phyloP scores from a whole-genome alignment of 2,113 vertebrate genomes.

The Strigops habroptila region DNA sequence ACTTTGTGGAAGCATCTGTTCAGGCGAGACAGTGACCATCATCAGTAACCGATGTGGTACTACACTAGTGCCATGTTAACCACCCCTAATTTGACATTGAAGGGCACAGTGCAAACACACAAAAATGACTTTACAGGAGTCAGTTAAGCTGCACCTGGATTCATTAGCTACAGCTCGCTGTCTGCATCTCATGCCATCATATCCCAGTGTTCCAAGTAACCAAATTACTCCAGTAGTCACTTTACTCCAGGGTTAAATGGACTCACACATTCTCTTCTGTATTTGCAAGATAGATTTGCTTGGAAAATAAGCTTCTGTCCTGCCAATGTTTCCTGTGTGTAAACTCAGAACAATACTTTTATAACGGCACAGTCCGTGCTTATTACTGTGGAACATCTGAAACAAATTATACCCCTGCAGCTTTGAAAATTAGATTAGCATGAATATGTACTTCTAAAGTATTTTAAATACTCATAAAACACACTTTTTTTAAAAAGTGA shows the following conservation, averaged over 20 bases:
- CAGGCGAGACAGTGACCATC: not conserved
- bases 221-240: not conserved
- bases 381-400: conserved; percentile 7
- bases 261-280: not conserved
- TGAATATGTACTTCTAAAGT: not conserved
- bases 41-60: not conserved
- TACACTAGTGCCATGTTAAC: not conserved
- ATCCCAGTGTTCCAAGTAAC: not conserved
- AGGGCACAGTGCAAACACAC: not conserved
- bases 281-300: not conserved
- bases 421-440: not conserved
- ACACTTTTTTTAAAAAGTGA: not conserved
- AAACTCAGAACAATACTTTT: conserved; percentile 26
- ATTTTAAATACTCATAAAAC: conserved; percentile 15
- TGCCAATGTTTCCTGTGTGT: not conserved
- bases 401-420: not conserved
- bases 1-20: not conserved
- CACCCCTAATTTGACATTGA: not conserved
- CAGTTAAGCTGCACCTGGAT: not conserved
- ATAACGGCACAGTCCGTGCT: not conserved
- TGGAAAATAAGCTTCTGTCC: conserved; percentile 9
- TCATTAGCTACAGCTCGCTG: not conserved
- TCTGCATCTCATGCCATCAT: not conserved
- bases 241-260: not conserved
- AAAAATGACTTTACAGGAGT: not conserved